Evolutionary conservation across 2,113 vertebrate species (phyloP).

Genomic region (Prunella fulvescens): DNA sequence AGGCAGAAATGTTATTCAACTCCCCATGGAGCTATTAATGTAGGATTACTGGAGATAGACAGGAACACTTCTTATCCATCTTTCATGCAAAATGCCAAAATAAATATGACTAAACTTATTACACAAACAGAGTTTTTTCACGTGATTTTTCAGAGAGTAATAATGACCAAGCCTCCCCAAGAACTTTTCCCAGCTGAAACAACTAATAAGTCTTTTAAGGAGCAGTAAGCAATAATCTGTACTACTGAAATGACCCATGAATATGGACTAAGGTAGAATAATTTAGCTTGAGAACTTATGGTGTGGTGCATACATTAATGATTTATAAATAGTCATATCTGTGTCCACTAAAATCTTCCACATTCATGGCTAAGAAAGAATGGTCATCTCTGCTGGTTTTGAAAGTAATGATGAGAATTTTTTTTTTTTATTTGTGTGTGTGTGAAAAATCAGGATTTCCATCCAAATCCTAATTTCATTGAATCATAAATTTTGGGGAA

Average conservation of each 20-base stretch:
- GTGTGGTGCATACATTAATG: not conserved
- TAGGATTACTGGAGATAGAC: not conserved
- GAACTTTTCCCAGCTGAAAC: not conserved
- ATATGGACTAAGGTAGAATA: not conserved
- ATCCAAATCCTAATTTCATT: not conserved
- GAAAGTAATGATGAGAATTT: not conserved
- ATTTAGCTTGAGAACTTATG: not conserved
- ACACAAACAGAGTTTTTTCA: not conserved
- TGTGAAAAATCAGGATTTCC: not conserved
- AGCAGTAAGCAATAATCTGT: not conserved
- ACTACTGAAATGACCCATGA: not conserved
- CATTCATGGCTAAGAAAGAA: not conserved
- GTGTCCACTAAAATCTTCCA: not conserved
- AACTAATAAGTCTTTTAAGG: not conserved
- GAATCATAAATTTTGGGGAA: not conserved
- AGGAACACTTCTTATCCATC: not conserved
- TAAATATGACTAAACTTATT: not conserved
- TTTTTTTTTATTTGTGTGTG: not conserved
- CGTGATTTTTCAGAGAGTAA: not conserved
- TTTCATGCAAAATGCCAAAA: constrained; percentile 20
- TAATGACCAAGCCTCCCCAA: not conserved
- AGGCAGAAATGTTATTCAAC: not conserved
- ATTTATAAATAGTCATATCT: not conserved
- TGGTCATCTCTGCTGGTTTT: not conserved
- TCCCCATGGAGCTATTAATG: not conserved